Evolutionary conservation across 2,888 invertebrate species (phyloP).

Genomic region (Strigamia crassipes): DNA sequence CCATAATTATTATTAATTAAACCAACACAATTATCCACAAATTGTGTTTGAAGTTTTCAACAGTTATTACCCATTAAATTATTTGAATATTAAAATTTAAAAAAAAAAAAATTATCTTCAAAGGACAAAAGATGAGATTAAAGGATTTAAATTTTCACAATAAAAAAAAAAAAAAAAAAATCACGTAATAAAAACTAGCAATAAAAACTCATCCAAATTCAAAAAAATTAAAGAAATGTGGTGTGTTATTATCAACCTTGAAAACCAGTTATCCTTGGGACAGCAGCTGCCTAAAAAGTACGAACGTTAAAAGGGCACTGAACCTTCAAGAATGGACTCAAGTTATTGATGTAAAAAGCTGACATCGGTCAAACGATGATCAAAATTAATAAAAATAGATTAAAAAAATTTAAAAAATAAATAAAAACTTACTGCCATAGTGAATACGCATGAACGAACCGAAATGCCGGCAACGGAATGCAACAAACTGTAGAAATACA

Average conservation of each 20-base stretch:
- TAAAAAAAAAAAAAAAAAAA: background rate
- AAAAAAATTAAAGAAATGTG: background rate
- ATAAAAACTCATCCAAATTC: background rate
- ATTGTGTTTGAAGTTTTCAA: background rate
- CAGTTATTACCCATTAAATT: background rate
- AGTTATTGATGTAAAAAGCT: background rate
- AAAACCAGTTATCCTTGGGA: conserved; percentile 31
- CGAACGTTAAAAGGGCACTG: conserved; percentile 1
- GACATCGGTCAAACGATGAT: background rate
- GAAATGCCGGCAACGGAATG: background rate
- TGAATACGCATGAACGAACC: background rate
- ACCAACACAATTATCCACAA: background rate
- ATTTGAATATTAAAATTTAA: background rate
- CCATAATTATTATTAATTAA: no score
- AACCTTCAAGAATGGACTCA: background rate
- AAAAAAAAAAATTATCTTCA: background rate
- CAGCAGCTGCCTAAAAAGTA: background rate
- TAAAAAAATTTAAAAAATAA: conserved; percentile 1
- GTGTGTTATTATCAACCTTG: background rate
- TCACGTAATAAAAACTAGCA: background rate
- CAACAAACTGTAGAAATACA: background rate
- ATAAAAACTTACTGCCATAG: background rate
- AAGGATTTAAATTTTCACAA: background rate
- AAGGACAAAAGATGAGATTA: background rate
- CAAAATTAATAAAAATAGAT: background rate